These are phyloP conservation scores for Paracentrotus lividus DNA, from an alignment of 53 echinoderm and acorn worm genomes.

Conservation along the genomic window DNA sequence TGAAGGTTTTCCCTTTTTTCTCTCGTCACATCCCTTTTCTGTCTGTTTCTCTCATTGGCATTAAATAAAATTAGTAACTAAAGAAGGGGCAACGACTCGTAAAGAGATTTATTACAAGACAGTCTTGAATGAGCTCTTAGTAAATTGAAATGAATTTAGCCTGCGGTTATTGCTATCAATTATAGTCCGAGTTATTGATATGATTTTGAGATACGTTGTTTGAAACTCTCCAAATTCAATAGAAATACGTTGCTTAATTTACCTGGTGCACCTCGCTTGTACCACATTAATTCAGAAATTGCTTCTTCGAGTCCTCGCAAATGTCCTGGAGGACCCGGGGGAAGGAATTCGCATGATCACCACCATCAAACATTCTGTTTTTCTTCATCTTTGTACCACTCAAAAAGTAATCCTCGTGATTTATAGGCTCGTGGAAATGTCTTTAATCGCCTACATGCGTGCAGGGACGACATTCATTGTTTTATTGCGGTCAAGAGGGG, in stretches of 20 bases:
- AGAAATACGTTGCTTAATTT: not conserved
- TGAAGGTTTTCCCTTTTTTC: no score
- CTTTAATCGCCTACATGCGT: not conserved
- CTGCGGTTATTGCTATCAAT: not conserved
- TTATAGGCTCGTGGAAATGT: not conserved
- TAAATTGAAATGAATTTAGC: not conserved
- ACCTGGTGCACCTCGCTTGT: not conserved
- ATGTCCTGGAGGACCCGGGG: not conserved
- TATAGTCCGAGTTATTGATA: not conserved
- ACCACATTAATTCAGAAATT: conserved; percentile 37
- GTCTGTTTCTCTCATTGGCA: no score
- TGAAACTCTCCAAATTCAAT: not conserved
- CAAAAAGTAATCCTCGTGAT: not conserved
- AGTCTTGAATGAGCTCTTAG: no score
- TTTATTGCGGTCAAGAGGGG: conserved; percentile 42
- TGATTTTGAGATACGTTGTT: not conserved
- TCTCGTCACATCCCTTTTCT: no score
- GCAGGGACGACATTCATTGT: conserved; percentile 43
- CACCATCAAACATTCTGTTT: not conserved
- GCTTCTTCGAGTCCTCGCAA: not conserved
- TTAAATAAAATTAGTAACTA: no score
- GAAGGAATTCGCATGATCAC: not conserved
- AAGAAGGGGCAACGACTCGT: no score
- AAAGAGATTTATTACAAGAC: no score
- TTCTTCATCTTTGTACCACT: not conserved